A percentile compares a stretch with the other conserved stretches of the same genome.
Conservation (phyloP, 2,113 vertebrate species). For the Baryphthengus martii region DNA sequence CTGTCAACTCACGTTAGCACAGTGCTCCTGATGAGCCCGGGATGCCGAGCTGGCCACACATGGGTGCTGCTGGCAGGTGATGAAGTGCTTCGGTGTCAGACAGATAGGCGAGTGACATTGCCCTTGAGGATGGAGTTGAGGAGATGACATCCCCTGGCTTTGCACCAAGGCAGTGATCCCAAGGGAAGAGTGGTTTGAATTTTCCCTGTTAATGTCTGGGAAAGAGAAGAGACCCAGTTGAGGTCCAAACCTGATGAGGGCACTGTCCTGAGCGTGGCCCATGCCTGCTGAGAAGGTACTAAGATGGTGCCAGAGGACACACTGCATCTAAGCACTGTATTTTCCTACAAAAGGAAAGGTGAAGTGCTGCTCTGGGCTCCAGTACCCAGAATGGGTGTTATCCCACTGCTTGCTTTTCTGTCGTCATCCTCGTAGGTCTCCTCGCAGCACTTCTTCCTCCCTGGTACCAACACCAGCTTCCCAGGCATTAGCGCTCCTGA, state of each 20-base stretch:
- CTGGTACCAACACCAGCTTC: background rate
- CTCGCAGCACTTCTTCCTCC: background rate
- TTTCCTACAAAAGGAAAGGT: background rate
- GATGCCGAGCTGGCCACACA: accelerated
- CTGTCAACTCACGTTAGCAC: background rate
- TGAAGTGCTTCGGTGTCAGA: accelerated
- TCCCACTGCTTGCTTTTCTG: background rate
- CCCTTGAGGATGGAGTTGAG: background rate
- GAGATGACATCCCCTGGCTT: background rate
- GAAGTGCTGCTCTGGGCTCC: background rate
- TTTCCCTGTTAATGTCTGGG: background rate
- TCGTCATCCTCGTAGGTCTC: background rate
- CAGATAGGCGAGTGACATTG: background rate
- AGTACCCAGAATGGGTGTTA: background rate
- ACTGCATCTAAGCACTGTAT: accelerated
- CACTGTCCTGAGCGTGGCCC: accelerated
- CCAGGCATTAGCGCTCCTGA: background rate
- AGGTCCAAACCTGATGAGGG: background rate
- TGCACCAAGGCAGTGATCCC: background rate
- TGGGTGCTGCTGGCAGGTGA: background rate
- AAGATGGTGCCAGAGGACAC: background rate
- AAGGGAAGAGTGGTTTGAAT: background rate
- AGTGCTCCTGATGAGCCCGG: accelerated
- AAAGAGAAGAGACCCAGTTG: background rate
- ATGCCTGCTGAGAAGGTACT: accelerated